phyloP scores from a whole-genome alignment of 1,140 invertebrate species.

The Aricia agestis region DNA sequence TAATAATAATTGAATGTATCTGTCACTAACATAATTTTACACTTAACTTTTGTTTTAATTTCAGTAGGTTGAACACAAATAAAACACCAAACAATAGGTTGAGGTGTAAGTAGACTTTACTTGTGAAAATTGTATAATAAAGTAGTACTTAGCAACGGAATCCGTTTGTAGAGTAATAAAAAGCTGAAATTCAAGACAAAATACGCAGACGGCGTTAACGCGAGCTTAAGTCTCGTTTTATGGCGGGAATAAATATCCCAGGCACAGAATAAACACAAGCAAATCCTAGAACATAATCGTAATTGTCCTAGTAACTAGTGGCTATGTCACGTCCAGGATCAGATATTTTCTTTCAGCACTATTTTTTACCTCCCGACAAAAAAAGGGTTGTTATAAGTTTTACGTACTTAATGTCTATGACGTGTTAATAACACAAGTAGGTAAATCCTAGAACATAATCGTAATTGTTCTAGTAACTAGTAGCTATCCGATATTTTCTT shows the following conservation, averaged over 20 bases:
- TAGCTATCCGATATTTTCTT: background rate
- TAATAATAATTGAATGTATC: too few relatives aligned
- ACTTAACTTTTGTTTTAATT: too few relatives aligned
- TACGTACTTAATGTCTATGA: too few relatives aligned
- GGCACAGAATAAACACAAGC: background rate
- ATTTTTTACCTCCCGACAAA: background rate
- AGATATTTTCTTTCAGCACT: background rate
- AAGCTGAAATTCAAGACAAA: background rate
- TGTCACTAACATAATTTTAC: too few relatives aligned
- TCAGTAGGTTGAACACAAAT: too few relatives aligned
- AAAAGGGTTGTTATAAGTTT: too few relatives aligned
- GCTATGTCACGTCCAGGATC: background rate
- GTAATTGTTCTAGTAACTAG: background rate
- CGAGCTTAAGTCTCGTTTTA: background rate
- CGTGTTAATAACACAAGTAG: too few relatives aligned
- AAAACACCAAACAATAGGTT: too few relatives aligned
- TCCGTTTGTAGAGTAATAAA: background rate
- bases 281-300: background rate
- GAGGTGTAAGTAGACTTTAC: too few relatives aligned
- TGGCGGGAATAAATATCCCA: background rate
- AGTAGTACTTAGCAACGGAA: background rate
- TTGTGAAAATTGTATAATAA: background rate
- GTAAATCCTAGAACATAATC: background rate
- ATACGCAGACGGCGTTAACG: constrained; percentile 2
- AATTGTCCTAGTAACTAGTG: background rate